A percentile compares a stretch with the other conserved stretches of the same genome.
phyloP scores from a whole-genome alignment of 2,888 invertebrate species.

The Heteromyza rotundicornis region DNA sequence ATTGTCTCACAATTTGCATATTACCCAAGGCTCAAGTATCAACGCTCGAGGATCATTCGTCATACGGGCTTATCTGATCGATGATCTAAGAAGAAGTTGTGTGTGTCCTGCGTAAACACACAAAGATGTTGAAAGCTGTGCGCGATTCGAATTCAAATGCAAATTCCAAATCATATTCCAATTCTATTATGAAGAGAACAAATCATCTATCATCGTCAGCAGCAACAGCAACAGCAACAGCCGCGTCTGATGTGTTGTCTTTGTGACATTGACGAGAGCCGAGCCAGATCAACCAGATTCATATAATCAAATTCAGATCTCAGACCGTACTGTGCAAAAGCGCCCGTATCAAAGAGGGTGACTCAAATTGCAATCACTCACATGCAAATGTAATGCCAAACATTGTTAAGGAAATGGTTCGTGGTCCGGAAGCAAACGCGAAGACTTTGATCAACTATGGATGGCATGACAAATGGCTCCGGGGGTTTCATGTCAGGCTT shows the following conservation, averaged over 20 bases:
- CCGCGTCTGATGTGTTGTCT: neutral
- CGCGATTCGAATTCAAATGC: conserved; percentile 37
- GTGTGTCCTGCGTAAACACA: conserved; percentile 53
- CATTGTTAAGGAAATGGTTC: conserved; percentile 34
- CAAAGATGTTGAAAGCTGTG: conserved; percentile 41
- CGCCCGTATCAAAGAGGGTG: conserved; percentile 34
- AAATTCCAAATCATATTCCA: conserved; percentile 41
- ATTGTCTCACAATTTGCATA: conserved; percentile 45
- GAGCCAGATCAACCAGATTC: conserved; percentile 19
- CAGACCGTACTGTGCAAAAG: conserved; percentile 32
- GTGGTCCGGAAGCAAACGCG: conserved; percentile 9
- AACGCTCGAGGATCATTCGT: conserved; percentile 21
- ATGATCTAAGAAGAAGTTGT: conserved; percentile 45
- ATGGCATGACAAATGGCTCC: conserved; percentile 15
- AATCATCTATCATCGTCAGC: conserved; percentile 46
- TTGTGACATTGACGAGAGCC: conserved; percentile 13
- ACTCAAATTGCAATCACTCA: conserved; percentile 24
- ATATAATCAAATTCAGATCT: neutral
- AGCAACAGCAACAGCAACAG: neutral
- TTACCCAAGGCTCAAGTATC: conserved; percentile 30
- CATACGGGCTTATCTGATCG: conserved; percentile 53
- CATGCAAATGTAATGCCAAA: conserved; percentile 38
- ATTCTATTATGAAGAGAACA: conserved; percentile 32
- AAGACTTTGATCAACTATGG: neutral
- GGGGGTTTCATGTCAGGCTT: conserved; percentile 1